A percentile compares a stretch with the other conserved stretches of the same genome.
Evolutionary conservation across 2,888 invertebrate species (phyloP).

Genomic region (Cheilosia grossa): DNA sequence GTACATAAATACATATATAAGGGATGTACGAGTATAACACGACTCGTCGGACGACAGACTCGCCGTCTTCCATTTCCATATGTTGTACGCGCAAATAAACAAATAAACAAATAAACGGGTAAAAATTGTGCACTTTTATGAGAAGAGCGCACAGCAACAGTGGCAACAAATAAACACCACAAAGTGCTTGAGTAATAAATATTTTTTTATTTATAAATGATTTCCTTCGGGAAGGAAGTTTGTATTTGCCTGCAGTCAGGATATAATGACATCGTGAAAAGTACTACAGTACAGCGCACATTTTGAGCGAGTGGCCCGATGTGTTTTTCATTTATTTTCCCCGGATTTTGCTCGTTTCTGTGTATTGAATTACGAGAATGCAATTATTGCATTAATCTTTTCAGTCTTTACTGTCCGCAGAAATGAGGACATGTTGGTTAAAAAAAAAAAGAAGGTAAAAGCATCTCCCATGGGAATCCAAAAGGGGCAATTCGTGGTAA

Average conservation of each 20-base stretch:
- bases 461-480: neutral
- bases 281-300: neutral
- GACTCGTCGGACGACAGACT: neutral
- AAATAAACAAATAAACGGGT: slow-evolving; percentile 42
- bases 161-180: slow-evolving; percentile 17
- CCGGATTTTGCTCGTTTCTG: neutral
- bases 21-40: neutral
- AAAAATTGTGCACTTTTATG: slow-evolving; percentile 31
- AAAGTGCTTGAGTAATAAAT: slow-evolving; percentile 55
- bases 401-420: slow-evolving; percentile 1
- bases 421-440: slow-evolving; percentile 20
- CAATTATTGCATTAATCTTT: slow-evolving; percentile 23
- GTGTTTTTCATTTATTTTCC: neutral
- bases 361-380: slow-evolving; percentile 24
- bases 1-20: neutral
- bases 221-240: slow-evolving; percentile 47
- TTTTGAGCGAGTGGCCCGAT: neutral
- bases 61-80: neutral
- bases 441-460: neutral
- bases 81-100: slow-evolving; percentile 19
- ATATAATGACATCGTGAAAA: slow-evolving; percentile 24
- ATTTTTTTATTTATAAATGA: slow-evolving; percentile 62
- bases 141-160: slow-evolving; percentile 17
- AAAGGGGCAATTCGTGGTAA: neutral
- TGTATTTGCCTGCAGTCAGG: slow-evolving; percentile 19